phyloP scores from a whole-genome alignment of 2,113 vertebrate species.

The Eidolon helvum region DNA sequence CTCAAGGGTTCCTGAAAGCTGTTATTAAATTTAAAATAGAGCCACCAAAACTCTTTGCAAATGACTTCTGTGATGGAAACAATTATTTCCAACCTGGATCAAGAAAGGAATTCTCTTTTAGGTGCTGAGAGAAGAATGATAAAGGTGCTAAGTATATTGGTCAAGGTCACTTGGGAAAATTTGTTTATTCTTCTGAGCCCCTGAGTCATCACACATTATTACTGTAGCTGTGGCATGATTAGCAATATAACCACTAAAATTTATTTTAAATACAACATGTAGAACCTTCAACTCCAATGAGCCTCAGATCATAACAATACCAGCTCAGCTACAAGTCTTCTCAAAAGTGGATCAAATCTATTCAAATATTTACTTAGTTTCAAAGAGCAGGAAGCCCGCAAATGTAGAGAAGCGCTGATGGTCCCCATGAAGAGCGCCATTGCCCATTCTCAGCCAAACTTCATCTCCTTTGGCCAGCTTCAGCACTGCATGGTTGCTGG shows the following conservation, averaged over 20 bases:
- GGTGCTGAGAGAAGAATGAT: background rate
- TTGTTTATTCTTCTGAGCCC: slow-evolving; percentile 14
- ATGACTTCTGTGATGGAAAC: background rate
- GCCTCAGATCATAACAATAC: slow-evolving; percentile 50
- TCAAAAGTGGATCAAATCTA: background rate
- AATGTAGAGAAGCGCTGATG: slow-evolving; percentile 90
- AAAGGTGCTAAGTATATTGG: background rate
- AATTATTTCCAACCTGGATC: background rate
- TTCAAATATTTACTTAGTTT: slow-evolving; percentile 82
- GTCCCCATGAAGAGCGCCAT: slow-evolving; percentile 87
- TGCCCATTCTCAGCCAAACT: slow-evolving; percentile 90
- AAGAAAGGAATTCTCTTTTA: background rate
- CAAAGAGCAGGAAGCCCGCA: slow-evolving; percentile 90
- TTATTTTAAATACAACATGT: background rate
- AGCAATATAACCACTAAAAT: slow-evolving; percentile 3
- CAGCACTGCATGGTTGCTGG: slow-evolving; percentile 88
- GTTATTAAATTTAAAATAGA: background rate
- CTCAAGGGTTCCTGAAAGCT: background rate
- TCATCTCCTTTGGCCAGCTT: slow-evolving; percentile 89
- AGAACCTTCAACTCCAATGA: slow-evolving; percentile 45
- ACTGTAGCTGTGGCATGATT: slow-evolving; percentile 28
- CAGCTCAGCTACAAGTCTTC: slow-evolving; percentile 35
- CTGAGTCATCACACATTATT: slow-evolving; percentile 22
- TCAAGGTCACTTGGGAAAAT: slow-evolving; percentile 22
- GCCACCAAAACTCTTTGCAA: background rate